phyloP scores from a whole-genome alignment of 2,113 vertebrate genomes.

The Alexandromys fortis region DNA sequence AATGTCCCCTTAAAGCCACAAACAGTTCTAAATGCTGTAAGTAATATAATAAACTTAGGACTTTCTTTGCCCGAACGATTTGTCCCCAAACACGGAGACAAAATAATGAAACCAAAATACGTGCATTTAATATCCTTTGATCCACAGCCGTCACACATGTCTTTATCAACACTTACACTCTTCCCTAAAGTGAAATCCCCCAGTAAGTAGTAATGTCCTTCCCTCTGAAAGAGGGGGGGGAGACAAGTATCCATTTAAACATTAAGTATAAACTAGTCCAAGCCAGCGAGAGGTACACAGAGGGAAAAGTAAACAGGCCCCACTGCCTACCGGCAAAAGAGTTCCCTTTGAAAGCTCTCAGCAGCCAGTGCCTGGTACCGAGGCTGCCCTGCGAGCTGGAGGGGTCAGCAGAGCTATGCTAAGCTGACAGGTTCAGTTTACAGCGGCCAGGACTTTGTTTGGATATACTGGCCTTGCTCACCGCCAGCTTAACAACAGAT shows the following conservation, averaged over 20 bases:
- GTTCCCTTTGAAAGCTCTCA: conserved; percentile 83
- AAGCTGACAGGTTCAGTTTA: conserved; percentile 95
- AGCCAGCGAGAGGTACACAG: conserved; percentile 86
- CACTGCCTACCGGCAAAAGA: conserved; percentile 83
- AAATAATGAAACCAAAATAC: conserved; percentile 48
- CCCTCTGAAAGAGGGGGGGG: not conserved
- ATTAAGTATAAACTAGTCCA: conserved; percentile 88
- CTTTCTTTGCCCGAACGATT: not conserved
- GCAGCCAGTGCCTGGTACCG: conserved; percentile 92
- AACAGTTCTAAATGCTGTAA: not conserved
- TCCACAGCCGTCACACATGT: not conserved
- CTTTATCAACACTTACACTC: not conserved
- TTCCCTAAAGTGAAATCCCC: conserved; percentile 29
- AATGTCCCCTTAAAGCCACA: not conserved
- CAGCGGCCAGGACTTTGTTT: conserved; percentile 94
- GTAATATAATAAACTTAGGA: not conserved
- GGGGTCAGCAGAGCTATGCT: conserved; percentile 94
- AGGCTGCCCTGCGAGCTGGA: conserved; percentile 83
- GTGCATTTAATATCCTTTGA: not conserved
- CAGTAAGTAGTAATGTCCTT: conserved; percentile 4
- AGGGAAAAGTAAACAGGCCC: conserved; percentile 92
- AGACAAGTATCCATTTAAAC: conserved; percentile 80
- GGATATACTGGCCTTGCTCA: conserved; percentile 93
- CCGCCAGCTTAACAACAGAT: conserved; percentile 97
- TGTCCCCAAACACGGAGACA: conserved; percentile 46